Base-by-base conservation (phyloP, 2,797 vertebrate species). In the Hozukius guyotensis region DNA sequence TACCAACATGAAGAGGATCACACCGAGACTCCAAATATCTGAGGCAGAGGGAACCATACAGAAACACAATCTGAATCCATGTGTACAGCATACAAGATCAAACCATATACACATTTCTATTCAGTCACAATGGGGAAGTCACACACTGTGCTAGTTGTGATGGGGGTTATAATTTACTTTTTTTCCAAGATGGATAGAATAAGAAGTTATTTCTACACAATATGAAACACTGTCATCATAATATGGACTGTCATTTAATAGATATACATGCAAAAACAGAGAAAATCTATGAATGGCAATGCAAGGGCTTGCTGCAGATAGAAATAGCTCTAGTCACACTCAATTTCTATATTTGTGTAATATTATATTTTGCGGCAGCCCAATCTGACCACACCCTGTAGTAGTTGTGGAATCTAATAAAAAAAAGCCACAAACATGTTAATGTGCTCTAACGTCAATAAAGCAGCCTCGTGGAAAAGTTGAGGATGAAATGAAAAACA, bases 1-100 rank as follows among this genome's bases (percentile, higher is more conserved):
- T 4, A 97, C 97, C 93, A 97, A 91, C 97, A 98, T 97, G 88
- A 97, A 98, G 52, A 97, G 96, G 90, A 97, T 97, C 89, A 97
- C 97, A 4, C 97, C 97, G 13, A 97, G 94, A 88, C 97, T 97
- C 97, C 97, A 97, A 87, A 97, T 96, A 87, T 98, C 97, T 97
- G 90, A 62, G 31, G 69, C n/a, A 64, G 42, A 81, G 59, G 78
- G 27, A 69, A 60, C 22, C 53, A 60, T 11, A 64, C 12, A 84
- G 8, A 68, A 25, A 66, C 2, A 31, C n/a, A 42, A 18, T 46
- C 2, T 64, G 3, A 80, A 62, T 25, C 20, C 49, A 55, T 1
- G 18, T 42, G 49, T 52, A 52, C 2, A 53, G 22, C 38, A 73
- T 29, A 42, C 46, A 27, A 38, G 2, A 18, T 31, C 7, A 72